Evolutionary conservation across 2,888 invertebrate species (phyloP), one percentile per base, ranked within the genome.

Genomic region (Xanthorhoe spadicearia): DNA sequence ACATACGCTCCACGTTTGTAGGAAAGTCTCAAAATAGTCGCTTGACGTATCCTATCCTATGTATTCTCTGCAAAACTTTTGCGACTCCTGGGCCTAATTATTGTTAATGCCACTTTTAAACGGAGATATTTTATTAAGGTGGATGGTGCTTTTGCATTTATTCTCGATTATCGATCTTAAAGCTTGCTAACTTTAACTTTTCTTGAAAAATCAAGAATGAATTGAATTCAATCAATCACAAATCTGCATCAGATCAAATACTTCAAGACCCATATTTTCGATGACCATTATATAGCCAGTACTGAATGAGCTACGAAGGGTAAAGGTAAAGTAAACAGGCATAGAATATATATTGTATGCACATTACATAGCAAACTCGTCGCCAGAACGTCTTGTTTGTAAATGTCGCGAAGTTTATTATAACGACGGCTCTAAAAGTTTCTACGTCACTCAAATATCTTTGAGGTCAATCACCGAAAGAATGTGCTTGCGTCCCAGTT

Each of bases 401-500:
- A 32, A 32, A 32, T 32, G 32, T 32, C 32, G 32, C 32, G 8
- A 32, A 32, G 32, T 32, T 32, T 51, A 53, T 56, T 55, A 49
- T 23, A 58, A 43, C 51, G 35, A 50, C 64, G 53, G 18, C 51
- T 46, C 32, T 43, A 43, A 52, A 57, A 35, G 15, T 52, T 55
- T 32, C 9, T 49, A 61, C 61, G 61, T 56, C 56, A 61, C 56
- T 61, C 52, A 61, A 63, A 56, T 52, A 56, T 57, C 48, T 56
- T 61, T 57, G 49, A 58, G 61, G 61, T 61, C 53, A 61, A 49
- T 53, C 61, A 61, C 52, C 61, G 52, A 46, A 56, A 50, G 28
- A 63, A 35, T 56, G 35, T 43, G 51, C 51, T 17, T 35, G 35
- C 56, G 46, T 48, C 51, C 48, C 46, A 54, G 35, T 53, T 38